Conservation (phyloP, 1,140 invertebrate species). For the Anoplophora glabripennis region DNA sequence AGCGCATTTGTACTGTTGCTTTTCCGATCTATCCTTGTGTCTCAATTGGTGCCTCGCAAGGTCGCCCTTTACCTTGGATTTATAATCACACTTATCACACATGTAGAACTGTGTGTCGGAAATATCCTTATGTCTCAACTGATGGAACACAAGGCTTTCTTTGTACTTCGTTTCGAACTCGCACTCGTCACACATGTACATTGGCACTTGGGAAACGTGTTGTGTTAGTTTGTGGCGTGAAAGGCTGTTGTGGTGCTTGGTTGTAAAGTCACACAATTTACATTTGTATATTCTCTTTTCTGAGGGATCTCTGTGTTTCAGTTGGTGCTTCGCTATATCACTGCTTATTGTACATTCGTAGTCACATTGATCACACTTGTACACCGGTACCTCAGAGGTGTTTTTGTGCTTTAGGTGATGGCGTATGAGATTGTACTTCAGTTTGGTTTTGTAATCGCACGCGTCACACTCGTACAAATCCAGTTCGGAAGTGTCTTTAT, state of each 20-base stretch:
- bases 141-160: constrained; percentile 14
- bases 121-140: constrained; percentile 21
- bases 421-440: constrained; percentile 18
- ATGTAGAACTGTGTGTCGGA: background rate
- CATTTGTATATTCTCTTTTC: constrained; percentile 21
- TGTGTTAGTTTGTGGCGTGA: too few relatives aligned
- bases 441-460: constrained; percentile 21
- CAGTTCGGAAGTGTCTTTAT: constrained; percentile 20
- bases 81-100: too few relatives aligned
- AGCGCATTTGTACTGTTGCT: too few relatives aligned
- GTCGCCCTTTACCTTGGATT: too few relatives aligned
- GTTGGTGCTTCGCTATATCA: background rate
- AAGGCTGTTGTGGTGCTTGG: too few relatives aligned
- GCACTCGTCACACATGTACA: constrained; percentile 17
- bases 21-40: too few relatives aligned
- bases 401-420: constrained; percentile 24
- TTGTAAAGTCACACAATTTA: constrained; percentile 14
- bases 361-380: constrained; percentile 15
- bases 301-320: constrained; percentile 12
- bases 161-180: constrained; percentile 22
- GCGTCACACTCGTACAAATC: constrained; percentile 21
- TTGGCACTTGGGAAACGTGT: constrained; percentile 15
- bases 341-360: constrained; percentile 20
- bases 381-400: constrained; percentile 22
- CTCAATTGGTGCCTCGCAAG: too few relatives aligned